A percentile compares a stretch with the other conserved stretches of the same genome.
These are phyloP conservation scores for Zaprionus camerounensis DNA, from an alignment of 1,140 invertebrate genomes.

Conservation along the genomic window DNA sequence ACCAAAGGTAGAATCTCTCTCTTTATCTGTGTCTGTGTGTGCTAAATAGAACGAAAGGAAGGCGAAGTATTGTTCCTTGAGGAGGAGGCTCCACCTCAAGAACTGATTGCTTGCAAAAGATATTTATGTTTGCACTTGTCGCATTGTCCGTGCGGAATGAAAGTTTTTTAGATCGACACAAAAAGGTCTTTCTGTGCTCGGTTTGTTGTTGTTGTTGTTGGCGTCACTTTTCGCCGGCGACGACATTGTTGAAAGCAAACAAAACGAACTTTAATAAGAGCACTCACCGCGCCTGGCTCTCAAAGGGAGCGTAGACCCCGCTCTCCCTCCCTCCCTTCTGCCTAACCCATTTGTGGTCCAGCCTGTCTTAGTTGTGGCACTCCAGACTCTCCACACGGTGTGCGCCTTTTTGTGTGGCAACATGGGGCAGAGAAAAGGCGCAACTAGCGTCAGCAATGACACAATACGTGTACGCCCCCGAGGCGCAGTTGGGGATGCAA, in stretches of 20 bases:
- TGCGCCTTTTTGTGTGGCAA: conserved; percentile 63
- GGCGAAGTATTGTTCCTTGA: conserved; percentile 5
- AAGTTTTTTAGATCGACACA: conserved; percentile 9
- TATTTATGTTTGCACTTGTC: conserved; percentile 4
- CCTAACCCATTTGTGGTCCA: conserved; percentile 10
- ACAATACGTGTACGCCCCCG: conserved; percentile 8
- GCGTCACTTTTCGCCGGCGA: conserved; percentile 59
- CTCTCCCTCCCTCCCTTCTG: background rate
- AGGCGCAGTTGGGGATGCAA: conserved; percentile 54
- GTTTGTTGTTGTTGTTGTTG: conserved; percentile 36
- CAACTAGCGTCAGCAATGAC: conserved; percentile 66
- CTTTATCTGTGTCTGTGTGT: background rate
- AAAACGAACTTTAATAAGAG: conserved; percentile 80
- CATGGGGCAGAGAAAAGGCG: conserved; percentile 47
- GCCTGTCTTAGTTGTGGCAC: conserved; percentile 35
- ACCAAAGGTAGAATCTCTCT: background rate
- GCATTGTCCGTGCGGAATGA: conserved; percentile 8
- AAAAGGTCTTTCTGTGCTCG: background rate
- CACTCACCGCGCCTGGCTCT: conserved; percentile 40
- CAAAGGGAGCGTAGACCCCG: conserved; percentile 12
- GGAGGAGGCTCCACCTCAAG: background rate
- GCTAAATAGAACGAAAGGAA: background rate
- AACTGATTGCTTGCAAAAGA: background rate
- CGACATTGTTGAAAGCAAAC: conserved; percentile 71
- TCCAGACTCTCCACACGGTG: conserved; percentile 24